These are phyloP conservation scores for Acrocephalus scirpaceus DNA, from an alignment of 2,797 vertebrate species.

Conservation along the genomic window DNA sequence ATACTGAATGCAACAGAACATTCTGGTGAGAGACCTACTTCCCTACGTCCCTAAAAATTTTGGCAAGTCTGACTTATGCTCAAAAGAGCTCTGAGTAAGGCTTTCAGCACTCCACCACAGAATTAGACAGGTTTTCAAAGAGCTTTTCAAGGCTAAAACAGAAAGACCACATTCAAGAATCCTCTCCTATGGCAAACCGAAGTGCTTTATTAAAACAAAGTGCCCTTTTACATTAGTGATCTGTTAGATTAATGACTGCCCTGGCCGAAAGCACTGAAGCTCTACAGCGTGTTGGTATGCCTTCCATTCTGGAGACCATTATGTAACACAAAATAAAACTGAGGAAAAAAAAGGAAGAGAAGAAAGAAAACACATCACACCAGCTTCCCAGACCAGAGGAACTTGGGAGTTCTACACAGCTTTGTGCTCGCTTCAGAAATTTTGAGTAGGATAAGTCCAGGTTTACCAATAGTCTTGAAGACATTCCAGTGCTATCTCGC, in stretches of 20 bases:
- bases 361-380: not conserved
- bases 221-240: not conserved
- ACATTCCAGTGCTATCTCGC: not conserved
- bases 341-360: not conserved
- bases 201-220: conserved; percentile 52
- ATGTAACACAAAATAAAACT: not conserved
- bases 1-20: not conserved
- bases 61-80: not conserved
- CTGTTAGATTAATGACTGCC: not conserved
- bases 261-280: not conserved
- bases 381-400: not conserved
- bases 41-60: not conserved
- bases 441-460: not conserved
- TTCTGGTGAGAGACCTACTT: not conserved
- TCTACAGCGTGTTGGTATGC: not conserved
- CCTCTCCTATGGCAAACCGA: not conserved
- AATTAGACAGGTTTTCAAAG: conserved; percentile 35
- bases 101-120: not conserved
- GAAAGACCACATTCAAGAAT: conserved; percentile 46
- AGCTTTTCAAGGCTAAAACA: conserved; percentile 47
- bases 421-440: not conserved
- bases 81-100: not conserved
- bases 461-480: not conserved
- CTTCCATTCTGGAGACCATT: not conserved
- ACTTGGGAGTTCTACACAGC: not conserved